A percentile compares a stretch with the other conserved stretches of the same genome.
Evolutionary conservation across 1,140 invertebrate species (phyloP).

Genomic region (Meteorus sp.): DNA sequence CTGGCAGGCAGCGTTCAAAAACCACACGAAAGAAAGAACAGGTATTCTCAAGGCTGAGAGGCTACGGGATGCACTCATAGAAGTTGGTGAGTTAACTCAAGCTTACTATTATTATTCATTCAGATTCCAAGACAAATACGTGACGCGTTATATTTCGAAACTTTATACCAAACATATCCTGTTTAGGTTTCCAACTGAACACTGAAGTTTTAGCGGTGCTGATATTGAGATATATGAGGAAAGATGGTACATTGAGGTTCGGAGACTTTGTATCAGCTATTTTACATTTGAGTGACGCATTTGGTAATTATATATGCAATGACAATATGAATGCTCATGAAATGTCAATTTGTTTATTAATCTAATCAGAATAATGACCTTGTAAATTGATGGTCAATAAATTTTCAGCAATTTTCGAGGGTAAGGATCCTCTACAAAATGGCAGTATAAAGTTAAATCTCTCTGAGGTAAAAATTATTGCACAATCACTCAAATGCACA

Average conservation of each 20-base stretch:
- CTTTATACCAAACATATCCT: constrained; percentile 2
- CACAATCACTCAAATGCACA: not conserved
- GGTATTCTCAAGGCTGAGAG: constrained; percentile 87
- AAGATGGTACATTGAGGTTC: constrained; percentile 89
- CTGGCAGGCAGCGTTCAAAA: constrained; percentile 90
- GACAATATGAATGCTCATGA: too few relatives aligned
- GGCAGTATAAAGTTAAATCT: constrained; percentile 79
- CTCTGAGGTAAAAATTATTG: constrained; percentile 68
- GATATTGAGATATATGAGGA: constrained; percentile 86
- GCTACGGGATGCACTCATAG: constrained; percentile 78
- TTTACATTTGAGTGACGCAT: constrained; percentile 84
- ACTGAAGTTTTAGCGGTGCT: constrained; percentile 81
- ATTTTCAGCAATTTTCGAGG: constrained; percentile 75
- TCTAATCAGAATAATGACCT: not conserved
- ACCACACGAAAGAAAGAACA: constrained; percentile 88
- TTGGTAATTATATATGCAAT: constrained; percentile 67
- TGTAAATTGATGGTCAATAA: constrained; percentile 21
- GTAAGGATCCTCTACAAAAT: constrained; percentile 80
- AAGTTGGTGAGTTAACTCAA: constrained; percentile 68
- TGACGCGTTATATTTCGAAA: not conserved
- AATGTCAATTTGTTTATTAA: too few relatives aligned
- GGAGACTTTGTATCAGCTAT: constrained; percentile 91
- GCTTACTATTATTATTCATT: constrained; percentile 6
- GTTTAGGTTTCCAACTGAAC: constrained; percentile 78
- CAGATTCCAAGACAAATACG: constrained; percentile 21